Evolutionary conservation across 2,888 invertebrate species (phyloP).

Genomic region (Dasysyrphus albostriatus): DNA sequence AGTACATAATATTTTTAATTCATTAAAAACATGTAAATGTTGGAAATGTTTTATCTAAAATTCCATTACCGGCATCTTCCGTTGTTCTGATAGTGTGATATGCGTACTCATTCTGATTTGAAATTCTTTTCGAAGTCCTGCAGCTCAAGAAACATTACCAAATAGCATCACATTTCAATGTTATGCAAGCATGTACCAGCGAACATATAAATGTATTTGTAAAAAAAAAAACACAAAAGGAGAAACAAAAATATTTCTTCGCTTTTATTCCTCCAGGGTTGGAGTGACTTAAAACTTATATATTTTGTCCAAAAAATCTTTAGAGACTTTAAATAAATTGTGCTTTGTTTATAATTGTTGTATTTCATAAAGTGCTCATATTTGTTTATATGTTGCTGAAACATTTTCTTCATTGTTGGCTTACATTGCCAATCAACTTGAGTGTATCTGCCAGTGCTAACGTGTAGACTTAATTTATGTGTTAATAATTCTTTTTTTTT

Average conservation of each 20-base stretch:
- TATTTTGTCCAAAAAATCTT: no score
- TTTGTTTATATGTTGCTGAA: no score
- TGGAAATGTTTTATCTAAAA: neutral
- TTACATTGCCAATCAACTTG: no score
- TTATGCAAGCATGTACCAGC: neutral
- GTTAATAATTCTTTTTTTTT: no score
- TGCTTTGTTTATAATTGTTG: no score
- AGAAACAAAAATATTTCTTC: conserved; percentile 16
- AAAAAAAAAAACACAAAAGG: neutral
- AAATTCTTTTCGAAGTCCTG: neutral
- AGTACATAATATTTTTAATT: neutral
- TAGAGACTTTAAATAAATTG: no score
- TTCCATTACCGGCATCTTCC: neutral
- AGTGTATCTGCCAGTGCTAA: no score
- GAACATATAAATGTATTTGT: neutral
- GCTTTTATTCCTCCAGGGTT: neutral
- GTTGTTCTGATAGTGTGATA: neutral
- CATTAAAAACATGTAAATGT: neutral
- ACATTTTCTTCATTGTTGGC: no score
- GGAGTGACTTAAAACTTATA: no score
- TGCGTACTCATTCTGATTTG: neutral
- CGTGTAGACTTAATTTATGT: no score
- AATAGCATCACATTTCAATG: conserved; percentile 16
- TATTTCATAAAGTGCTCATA: no score
- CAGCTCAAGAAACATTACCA: conserved; percentile 21